These are phyloP conservation scores for Spea multiplicata DNA, from an alignment of 2,113 vertebrate genomes.

Conservation along the genomic window DNA sequence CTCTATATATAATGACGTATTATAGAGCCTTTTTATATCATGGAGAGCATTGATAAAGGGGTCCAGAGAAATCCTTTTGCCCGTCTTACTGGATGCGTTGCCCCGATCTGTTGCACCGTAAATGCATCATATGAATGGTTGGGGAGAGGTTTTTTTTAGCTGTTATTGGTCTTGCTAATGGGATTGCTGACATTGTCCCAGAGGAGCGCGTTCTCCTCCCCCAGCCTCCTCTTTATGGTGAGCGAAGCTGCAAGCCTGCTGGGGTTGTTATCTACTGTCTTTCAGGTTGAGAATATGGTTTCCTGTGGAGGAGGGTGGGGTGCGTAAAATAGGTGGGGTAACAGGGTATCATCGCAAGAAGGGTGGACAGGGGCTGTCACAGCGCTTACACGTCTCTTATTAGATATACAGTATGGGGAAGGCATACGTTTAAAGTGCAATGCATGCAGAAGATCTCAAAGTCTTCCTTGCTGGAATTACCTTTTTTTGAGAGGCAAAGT, in stretches of 20 bases:
- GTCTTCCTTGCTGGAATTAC: not conserved
- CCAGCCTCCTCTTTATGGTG: slow-evolving; percentile 6
- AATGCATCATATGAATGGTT: not conserved
- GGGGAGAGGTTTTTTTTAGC: slow-evolving; percentile 6
- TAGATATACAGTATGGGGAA: not conserved
- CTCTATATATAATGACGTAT: no score
- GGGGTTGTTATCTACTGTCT: slow-evolving; percentile 34
- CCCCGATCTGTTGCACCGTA: not conserved
- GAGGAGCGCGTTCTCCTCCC: slow-evolving; percentile 16
- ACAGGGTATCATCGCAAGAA: not conserved
- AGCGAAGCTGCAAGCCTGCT: slow-evolving; percentile 7
- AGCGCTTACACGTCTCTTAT: slow-evolving; percentile 12
- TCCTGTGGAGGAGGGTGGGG: slow-evolving; percentile 37
- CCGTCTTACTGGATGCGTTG: not conserved
- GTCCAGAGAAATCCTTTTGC: no score
- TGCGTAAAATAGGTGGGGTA: not conserved
- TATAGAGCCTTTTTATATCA: no score
- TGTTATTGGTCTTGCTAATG: slow-evolving; percentile 40
- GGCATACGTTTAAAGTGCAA: not conserved
- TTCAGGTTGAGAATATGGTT: slow-evolving; percentile 42
- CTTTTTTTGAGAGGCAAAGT: slow-evolving; percentile 3
- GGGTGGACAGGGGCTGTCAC: slow-evolving; percentile 10
- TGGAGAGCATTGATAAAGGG: no score
- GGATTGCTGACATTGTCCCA: slow-evolving; percentile 36
- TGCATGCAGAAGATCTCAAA: not conserved